Percentiles rank a stretch among this genome's conserved stretches.
phyloP scores from a whole-genome alignment of 2,888 invertebrate genomes.

The Hydrotaea diabolus region DNA sequence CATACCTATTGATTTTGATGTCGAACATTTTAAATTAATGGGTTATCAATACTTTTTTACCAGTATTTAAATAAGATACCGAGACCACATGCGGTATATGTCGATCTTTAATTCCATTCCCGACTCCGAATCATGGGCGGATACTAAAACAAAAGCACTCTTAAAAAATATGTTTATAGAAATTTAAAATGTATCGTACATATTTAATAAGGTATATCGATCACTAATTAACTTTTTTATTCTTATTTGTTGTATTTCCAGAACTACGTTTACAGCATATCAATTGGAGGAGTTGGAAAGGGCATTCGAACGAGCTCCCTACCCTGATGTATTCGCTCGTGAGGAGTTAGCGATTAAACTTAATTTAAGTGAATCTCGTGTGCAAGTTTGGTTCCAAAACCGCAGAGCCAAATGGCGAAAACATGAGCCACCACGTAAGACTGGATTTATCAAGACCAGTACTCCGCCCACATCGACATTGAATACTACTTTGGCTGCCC shows the following conservation, averaged over 20 bases:
- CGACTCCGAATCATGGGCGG: too few relatives aligned
- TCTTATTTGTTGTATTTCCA: slow-evolving; percentile 79
- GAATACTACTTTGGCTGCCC: slow-evolving; percentile 82
- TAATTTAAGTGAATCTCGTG: slow-evolving; percentile 90
- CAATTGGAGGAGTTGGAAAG: slow-evolving; percentile 96
- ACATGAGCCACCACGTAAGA: slow-evolving; percentile 95
- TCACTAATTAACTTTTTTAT: background rate
- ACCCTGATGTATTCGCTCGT: slow-evolving; percentile 97
- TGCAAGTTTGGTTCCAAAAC: slow-evolving; percentile 85
- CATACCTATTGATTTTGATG: too few relatives aligned
- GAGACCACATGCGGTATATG: too few relatives aligned
- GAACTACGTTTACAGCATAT: slow-evolving; percentile 97
- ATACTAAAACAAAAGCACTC: too few relatives aligned
- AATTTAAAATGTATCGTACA: too few relatives aligned
- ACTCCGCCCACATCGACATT: slow-evolving; percentile 83
- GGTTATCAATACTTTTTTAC: too few relatives aligned
- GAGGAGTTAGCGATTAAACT: slow-evolving; percentile 96
- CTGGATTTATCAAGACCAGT: slow-evolving; percentile 88
- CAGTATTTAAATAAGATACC: too few relatives aligned
- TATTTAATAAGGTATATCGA: too few relatives aligned
- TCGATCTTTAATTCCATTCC: too few relatives aligned
- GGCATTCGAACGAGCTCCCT: slow-evolving; percentile 96
- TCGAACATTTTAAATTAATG: too few relatives aligned
- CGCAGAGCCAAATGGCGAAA: slow-evolving; percentile 97
- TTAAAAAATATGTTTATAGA: too few relatives aligned